phyloP scores from a whole-genome alignment of 2,113 vertebrate species.

The Aegithalos caudatus region DNA sequence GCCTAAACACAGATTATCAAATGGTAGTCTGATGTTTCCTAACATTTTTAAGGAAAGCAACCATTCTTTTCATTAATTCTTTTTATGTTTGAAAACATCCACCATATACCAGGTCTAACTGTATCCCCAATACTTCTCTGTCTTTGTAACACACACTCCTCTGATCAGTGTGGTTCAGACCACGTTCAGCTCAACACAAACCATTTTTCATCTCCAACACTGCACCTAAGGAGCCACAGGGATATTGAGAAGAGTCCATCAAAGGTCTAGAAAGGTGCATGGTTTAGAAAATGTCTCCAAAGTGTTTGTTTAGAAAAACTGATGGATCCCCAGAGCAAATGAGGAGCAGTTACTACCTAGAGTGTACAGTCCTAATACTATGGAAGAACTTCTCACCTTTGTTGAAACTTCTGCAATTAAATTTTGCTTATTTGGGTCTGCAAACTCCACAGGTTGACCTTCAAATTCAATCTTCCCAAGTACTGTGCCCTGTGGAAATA shows the following conservation, averaged over 20 bases:
- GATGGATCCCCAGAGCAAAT: background rate
- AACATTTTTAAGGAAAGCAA: background rate
- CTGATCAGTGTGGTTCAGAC: background rate
- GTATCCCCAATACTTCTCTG: background rate
- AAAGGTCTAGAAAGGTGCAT: background rate
- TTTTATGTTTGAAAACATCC: background rate
- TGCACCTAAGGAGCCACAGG: background rate
- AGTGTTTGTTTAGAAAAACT: background rate
- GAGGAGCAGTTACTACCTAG: background rate
- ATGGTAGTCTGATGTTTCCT: background rate
- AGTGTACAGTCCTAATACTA: background rate
- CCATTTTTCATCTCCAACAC: background rate
- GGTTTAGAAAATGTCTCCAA: background rate
- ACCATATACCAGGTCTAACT: background rate
- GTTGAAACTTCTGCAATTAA: conserved; percentile 92
- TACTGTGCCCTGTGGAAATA: conserved; percentile 81
- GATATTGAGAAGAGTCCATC: background rate
- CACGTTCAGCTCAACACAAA: background rate
- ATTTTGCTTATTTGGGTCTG: conserved; percentile 87
- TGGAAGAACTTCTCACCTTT: conserved; percentile 76
- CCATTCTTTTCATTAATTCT: background rate
- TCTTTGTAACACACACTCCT: background rate
- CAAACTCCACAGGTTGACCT: conserved; percentile 84
- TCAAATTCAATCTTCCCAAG: conserved; percentile 98
- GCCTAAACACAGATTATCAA: background rate